A percentile compares a stretch with the other conserved stretches of the same genome.
Conservation (phyloP, 2,888 invertebrate species). For the Diplazon laetatorius region DNA sequence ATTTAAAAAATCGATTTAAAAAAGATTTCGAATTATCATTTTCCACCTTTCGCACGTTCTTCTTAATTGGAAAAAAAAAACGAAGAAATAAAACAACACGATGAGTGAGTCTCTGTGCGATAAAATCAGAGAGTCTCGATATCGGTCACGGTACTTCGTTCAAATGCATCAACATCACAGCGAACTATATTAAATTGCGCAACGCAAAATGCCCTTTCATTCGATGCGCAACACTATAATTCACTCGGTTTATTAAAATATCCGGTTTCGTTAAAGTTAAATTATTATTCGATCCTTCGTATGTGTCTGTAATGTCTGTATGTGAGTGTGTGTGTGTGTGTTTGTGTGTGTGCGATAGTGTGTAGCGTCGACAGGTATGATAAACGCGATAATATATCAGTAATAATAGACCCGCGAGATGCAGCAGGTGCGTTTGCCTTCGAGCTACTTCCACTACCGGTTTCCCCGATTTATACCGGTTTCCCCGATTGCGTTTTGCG, state of each 20-base stretch:
- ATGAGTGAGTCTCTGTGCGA: background rate
- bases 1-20: too few species aligned
- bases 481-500: background rate
- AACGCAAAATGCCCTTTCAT: slow-evolving; percentile 33
- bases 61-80: background rate
- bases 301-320: too few species aligned
- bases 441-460: slow-evolving; percentile 55
- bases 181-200: slow-evolving; percentile 38
- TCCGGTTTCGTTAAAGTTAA: slow-evolving; percentile 59
- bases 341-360: too few species aligned
- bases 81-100: background rate
- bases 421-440: slow-evolving; percentile 56
- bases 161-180: slow-evolving; percentile 49
- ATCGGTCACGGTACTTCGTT: slow-evolving; percentile 21
- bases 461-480: slow-evolving; percentile 51
- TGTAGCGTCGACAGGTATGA: slow-evolving; percentile 57
- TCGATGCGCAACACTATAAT: slow-evolving; percentile 50
- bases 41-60: too few species aligned
- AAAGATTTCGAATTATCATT: too few species aligned
- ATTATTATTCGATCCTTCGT: slow-evolving; percentile 56
- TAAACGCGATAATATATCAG: slow-evolving; percentile 59
- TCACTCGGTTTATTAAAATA: slow-evolving; percentile 61
- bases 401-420: slow-evolving; percentile 24
- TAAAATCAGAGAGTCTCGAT: slow-evolving; percentile 4
- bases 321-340: too few species aligned